Percentiles rank a stretch among this genome's conserved stretches.
Evolutionary conservation across 2,888 invertebrate species (phyloP).

Genomic region (Craniophora ligustri): DNA sequence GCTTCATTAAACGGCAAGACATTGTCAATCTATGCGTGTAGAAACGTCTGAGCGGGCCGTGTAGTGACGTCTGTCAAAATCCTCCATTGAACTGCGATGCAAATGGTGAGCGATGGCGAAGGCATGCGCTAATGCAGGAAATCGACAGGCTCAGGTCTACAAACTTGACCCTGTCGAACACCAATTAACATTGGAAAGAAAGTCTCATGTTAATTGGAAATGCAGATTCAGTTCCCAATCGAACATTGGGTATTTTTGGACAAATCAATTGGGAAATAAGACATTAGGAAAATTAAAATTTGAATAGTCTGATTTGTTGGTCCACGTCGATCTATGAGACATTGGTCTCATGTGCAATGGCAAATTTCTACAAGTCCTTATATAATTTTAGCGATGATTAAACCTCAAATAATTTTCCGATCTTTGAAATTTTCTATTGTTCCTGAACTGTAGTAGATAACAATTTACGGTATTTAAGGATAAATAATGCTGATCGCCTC

Average conservation of each 20-base stretch:
- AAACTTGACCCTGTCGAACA: not conserved
- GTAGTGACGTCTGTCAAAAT: conserved; percentile 75
- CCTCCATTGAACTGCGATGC: conserved; percentile 64
- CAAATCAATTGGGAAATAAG: too few relatives aligned
- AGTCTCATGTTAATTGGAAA: not conserved
- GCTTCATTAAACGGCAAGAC: conserved; percentile 75
- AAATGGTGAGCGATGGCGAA: conserved; percentile 61
- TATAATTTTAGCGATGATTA: too few relatives aligned
- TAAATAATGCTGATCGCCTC: conserved; percentile 48
- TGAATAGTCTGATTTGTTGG: too few relatives aligned
- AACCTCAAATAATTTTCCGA: too few relatives aligned
- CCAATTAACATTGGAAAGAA: not conserved
- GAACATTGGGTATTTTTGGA: not conserved
- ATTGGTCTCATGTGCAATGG: too few relatives aligned
- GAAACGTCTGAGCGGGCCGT: conserved; percentile 63
- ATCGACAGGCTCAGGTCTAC: conserved; percentile 15
- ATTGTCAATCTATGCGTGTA: conserved; percentile 77
- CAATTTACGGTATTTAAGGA: conserved; percentile 13
- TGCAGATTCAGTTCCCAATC: too few relatives aligned
- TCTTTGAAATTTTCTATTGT: not conserved
- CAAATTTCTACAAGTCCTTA: too few relatives aligned
- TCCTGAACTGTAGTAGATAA: conserved; percentile 1
- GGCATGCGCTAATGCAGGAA: conserved; percentile 50
- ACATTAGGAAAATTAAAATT: too few relatives aligned
- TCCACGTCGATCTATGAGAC: too few relatives aligned